phyloP scores from a whole-genome alignment of 2,797 vertebrate genomes.

The Antrozous pallidus region DNA sequence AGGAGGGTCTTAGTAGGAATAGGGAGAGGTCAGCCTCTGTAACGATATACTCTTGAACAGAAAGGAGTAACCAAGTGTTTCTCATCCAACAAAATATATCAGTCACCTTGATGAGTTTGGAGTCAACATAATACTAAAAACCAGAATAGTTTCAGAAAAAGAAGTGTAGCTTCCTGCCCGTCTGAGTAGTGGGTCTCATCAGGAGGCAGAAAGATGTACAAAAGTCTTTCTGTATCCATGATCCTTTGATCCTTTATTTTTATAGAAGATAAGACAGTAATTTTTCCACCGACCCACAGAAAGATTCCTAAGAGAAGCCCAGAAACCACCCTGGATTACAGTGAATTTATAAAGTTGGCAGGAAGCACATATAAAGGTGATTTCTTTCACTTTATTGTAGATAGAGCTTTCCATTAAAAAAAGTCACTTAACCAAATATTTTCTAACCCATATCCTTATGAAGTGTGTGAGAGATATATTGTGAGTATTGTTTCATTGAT shows the following conservation, averaged over 20 bases:
- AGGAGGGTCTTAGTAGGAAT: neutral
- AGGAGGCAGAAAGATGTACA: slow-evolving; percentile 39
- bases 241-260: slow-evolving; percentile 69
- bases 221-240: slow-evolving; percentile 53
- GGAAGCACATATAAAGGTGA: slow-evolving; percentile 40
- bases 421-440: neutral
- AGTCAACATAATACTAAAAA: slow-evolving; percentile 18
- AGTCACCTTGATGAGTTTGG: neutral
- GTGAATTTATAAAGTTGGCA: slow-evolving; percentile 59
- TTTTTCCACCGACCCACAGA: slow-evolving; percentile 46
- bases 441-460: neutral
- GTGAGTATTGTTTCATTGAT: neutral
- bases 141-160: slow-evolving; percentile 10
- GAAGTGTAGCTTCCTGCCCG: neutral
- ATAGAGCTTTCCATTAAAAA: slow-evolving; percentile 32
- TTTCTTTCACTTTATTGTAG: slow-evolving; percentile 42
- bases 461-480: neutral
- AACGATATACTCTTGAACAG: neutral
- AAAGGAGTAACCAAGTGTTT: neutral
- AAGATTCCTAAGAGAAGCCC: slow-evolving; percentile 50
- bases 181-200: neutral
- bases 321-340: slow-evolving; percentile 53
- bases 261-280: slow-evolving; percentile 59
- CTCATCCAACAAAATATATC: neutral
- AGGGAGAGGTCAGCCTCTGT: neutral